These are phyloP conservation scores for Lampropteryx suffumata DNA, from an alignment of 2,888 invertebrate species.

Conservation along the genomic window DNA sequence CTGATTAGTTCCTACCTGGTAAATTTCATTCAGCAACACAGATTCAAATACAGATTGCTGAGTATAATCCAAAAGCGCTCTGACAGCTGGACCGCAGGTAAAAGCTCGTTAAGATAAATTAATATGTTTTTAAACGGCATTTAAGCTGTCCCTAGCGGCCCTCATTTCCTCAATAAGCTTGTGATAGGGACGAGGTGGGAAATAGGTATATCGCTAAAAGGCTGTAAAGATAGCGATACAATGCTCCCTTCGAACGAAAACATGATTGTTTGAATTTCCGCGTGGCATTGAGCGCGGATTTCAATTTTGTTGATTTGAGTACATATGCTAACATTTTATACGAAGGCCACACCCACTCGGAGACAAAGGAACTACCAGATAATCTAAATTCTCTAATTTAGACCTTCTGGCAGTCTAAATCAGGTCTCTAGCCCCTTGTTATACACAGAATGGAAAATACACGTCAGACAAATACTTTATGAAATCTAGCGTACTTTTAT, in stretches of 20 bases:
- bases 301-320: slow-evolving; percentile 25
- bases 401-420: neutral
- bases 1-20: no score
- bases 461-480: no score
- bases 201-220: slow-evolving; percentile 16
- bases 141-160: slow-evolving; percentile 17
- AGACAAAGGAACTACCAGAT: slow-evolving; percentile 16
- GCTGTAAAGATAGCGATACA: slow-evolving; percentile 27
- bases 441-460: no score
- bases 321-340: slow-evolving; percentile 11
- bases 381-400: neutral
- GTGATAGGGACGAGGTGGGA: slow-evolving; percentile 10
- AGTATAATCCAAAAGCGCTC: slow-evolving; percentile 6
- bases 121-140: slow-evolving; percentile 21
- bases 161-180: slow-evolving; percentile 20
- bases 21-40: neutral
- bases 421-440: no score
- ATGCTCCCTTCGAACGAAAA: slow-evolving; percentile 18
- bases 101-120: slow-evolving; percentile 24
- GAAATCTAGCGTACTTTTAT: no score
- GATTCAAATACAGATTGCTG: neutral
- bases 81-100: slow-evolving; percentile 11
- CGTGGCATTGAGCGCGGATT: slow-evolving; percentile 18
- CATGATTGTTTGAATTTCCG: slow-evolving; percentile 26
- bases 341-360: slow-evolving; percentile 13